Evolutionary conservation across 2,797 vertebrate genomes (phyloP), one percentile per base, ranked within the genome.

Genomic region (Sebastes taczanowskii): DNA sequence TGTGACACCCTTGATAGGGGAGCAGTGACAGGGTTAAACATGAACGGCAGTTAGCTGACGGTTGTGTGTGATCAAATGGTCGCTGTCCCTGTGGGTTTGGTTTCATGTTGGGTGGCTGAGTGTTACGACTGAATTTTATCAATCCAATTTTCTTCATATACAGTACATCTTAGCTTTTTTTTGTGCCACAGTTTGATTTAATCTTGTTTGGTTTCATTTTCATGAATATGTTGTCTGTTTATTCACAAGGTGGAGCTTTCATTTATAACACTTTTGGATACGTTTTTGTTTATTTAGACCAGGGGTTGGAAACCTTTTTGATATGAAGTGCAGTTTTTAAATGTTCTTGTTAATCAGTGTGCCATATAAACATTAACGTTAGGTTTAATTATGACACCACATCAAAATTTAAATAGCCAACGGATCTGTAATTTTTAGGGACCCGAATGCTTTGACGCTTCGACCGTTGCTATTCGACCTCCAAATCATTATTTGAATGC

Each of bases 11-110:
- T 79, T 75, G 74, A 88, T 84, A 82, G 83, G 76, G 78, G 46
- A 75, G 75, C 73, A 82, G 84, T 88, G 80, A 72, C 65, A 60
- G 84, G 82, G 93, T 93, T 92, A 91, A 94, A 90, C 13, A 61
- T 74, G 86, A 87, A 68, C 60, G 61, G 72, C 80, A 86, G 76
- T 79, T 81, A 74, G 77, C 49, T 5, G 2, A 58, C 29, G 2
- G 71, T 78, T 91, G 80, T 71, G 85, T 81, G 78, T 55, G 64
- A 92, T 76, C 72, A 85, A 75, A 88, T 69, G 56, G 18, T 42
- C 16, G 32, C 13, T 42, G 62, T 80, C 65, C 59, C 49, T 7
- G 23, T 27, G 5, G 55, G 59, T 73, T 46, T 74, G 38, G 42
- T 69, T 83, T 83, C 42, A 66, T 58, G 30, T 42, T 58, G 20